Evolutionary conservation across 2,113 vertebrate species (phyloP).

Genomic region (Okapia johnstoni): DNA sequence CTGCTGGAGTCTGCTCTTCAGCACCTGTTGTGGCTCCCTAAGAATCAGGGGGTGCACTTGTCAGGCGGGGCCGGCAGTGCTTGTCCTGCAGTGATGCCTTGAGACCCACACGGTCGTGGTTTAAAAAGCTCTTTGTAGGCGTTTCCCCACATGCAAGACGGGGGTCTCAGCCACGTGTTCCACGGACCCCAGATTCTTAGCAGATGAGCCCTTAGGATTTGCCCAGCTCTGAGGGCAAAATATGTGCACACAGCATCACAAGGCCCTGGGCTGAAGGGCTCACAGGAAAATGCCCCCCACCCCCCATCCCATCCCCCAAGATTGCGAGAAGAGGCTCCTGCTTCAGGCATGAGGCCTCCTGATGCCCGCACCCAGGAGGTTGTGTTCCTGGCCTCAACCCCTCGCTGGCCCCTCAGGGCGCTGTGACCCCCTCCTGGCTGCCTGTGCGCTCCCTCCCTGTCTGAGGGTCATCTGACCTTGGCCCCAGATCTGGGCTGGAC

Average conservation of each 20-base stretch:
- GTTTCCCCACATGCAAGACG: neutral
- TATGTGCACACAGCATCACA: neutral
- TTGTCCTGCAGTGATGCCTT: neutral
- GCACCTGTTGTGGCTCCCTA: neutral
- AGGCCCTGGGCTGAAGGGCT: neutral
- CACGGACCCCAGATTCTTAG: neutral
- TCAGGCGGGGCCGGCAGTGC: neutral
- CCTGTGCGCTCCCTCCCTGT: neutral
- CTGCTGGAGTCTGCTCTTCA: neutral
- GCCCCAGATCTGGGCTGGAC: neutral
- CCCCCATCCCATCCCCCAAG: fast-evolving
- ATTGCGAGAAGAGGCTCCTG: neutral
- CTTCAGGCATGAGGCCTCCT: neutral
- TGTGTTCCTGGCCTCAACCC: neutral
- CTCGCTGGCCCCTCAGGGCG: neutral
- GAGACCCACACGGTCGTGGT: fast-evolving
- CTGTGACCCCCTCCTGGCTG: fast-evolving
- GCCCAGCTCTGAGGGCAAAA: neutral
- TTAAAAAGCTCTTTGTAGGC: neutral
- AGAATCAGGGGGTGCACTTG: neutral
- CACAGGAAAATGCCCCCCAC: neutral
- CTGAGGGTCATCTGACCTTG: neutral
- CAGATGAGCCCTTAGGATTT: neutral
- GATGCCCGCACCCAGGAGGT: fast-evolving
- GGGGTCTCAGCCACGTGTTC: neutral